These are phyloP conservation scores for Harpegnathos saltator DNA, from an alignment of 1,140 invertebrate genomes.

Conservation along the genomic window DNA sequence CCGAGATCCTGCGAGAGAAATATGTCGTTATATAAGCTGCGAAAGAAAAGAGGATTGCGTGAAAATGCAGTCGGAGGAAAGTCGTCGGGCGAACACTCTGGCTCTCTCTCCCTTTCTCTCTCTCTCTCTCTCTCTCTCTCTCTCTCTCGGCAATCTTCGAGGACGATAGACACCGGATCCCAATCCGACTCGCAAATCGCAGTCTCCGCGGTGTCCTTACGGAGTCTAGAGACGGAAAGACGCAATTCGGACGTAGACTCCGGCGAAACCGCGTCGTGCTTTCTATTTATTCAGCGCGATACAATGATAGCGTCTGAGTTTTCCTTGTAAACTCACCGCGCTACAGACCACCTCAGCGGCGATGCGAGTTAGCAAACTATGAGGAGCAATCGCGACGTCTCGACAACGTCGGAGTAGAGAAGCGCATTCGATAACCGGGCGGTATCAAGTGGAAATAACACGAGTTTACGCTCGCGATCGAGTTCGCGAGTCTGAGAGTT, in stretches of 20 bases:
- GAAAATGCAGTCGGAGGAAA: neutral
- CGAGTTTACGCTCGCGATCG: neutral
- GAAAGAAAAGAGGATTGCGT: too few species aligned
- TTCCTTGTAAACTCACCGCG: constrained; percentile 22
- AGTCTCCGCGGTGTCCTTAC: too few species aligned
- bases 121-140: too few species aligned
- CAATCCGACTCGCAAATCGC: too few species aligned
- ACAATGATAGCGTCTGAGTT: constrained; percentile 36
- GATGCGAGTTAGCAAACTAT: neutral
- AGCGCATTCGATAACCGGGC: neutral
- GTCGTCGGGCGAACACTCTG: neutral
- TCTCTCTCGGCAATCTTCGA: too few species aligned
- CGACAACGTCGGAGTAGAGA: neutral
- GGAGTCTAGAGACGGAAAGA: constrained; percentile 8
- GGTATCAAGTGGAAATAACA: neutral
- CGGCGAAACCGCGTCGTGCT: constrained; percentile 35
- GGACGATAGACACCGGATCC: too few species aligned
- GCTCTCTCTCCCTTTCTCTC: too few species aligned
- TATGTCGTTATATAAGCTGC: too few species aligned
- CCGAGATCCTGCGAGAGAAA: too few species aligned
- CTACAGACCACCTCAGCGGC: neutral
- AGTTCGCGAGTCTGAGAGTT: too few species aligned
- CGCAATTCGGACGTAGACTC: constrained; percentile 31
- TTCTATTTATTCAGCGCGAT: constrained; percentile 42
- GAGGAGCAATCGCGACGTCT: neutral